These are phyloP conservation scores for Lophochroa leadbeateri DNA, from an alignment of 2,113 vertebrate species.

Conservation along the genomic window DNA sequence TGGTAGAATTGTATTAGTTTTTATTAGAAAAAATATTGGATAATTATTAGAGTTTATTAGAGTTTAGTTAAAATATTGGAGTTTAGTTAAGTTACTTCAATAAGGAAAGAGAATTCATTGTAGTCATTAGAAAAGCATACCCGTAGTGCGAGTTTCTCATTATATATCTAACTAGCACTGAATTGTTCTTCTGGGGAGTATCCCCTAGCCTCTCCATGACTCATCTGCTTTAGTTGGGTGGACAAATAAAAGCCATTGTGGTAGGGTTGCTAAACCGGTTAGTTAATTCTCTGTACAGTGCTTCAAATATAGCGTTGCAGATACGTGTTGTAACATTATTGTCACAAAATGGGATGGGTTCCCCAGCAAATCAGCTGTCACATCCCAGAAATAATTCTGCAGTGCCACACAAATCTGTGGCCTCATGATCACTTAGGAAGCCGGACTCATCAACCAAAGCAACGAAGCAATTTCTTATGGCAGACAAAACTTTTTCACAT, in stretches of 20 bases:
- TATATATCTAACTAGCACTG: neutral
- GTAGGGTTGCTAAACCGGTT: neutral
- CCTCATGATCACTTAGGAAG: neutral
- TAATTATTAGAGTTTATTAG: neutral
- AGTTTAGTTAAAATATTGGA: neutral
- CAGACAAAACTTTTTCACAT: neutral
- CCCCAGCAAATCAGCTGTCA: neutral
- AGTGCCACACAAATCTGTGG: neutral
- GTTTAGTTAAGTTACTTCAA: neutral
- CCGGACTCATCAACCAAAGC: neutral
- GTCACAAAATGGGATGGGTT: neutral
- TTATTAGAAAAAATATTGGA: neutral
- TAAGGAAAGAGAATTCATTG: neutral
- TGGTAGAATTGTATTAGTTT: neutral
- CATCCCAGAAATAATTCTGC: neutral
- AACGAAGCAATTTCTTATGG: neutral
- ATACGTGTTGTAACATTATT: neutral
- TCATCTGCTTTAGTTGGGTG: neutral
- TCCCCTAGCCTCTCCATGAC: neutral
- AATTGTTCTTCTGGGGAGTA: neutral
- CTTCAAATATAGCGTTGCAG: neutral
- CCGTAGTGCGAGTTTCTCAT: neutral
- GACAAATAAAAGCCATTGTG: neutral
- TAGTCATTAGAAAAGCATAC: neutral
- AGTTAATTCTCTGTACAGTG: neutral